A percentile compares a stretch with the other conserved stretches of the same genome.
Conservation (phyloP, 1,140 invertebrate genomes). For the Leguminivora glycinivorella region DNA sequence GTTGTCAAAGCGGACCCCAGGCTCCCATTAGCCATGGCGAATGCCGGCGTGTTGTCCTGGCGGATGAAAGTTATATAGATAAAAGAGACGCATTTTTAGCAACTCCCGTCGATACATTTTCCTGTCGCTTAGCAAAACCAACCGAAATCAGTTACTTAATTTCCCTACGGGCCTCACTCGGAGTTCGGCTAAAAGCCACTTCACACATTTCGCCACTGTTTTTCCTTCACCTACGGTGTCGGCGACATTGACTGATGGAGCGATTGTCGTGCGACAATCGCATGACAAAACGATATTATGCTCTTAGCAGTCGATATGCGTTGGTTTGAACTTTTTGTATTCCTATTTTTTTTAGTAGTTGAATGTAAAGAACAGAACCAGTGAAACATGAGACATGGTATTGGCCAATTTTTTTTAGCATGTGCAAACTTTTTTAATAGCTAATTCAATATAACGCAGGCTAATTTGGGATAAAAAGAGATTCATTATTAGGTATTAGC, state of each 20-base stretch:
- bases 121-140: not conserved
- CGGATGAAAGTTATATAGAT: not conserved
- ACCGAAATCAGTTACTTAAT: not conserved
- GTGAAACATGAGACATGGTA: too few species aligned
- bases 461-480: too few species aligned
- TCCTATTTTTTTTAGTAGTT: too few species aligned
- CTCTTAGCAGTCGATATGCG: not conserved
- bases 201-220: constrained; percentile 1
- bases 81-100: not conserved
- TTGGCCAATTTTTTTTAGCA: too few species aligned
- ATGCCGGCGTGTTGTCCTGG: too few species aligned
- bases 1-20: too few species aligned
- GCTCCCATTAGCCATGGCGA: too few species aligned
- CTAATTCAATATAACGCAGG: too few species aligned
- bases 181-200: not conserved
- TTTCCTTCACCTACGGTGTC: not conserved
- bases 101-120: not conserved
- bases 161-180: not conserved
- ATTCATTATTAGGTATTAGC: too few species aligned
- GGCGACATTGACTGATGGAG: not conserved
- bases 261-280: not conserved
- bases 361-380: too few species aligned
- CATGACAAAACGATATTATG: not conserved
- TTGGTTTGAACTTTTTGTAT: too few species aligned
- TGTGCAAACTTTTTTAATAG: too few species aligned